Percentiles rank a stretch among this genome's conserved stretches.
These are phyloP conservation scores for Paraescarpia echinospica DNA, from an alignment of 1,140 invertebrate species.

Conservation along the genomic window DNA sequence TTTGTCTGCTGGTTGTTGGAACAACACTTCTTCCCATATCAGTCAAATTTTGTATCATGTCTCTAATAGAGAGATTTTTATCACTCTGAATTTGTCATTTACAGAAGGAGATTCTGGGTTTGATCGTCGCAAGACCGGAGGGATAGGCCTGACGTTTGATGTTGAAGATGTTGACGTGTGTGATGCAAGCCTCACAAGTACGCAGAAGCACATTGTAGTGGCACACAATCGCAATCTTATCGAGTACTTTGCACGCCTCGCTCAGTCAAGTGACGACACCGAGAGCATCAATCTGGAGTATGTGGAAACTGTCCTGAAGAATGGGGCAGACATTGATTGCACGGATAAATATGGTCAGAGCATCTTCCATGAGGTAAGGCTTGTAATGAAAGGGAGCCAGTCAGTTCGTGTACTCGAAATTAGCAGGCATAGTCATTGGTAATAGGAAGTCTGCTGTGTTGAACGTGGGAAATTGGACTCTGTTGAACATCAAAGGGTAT, in stretches of 20 bases:
- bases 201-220: slow-evolving; percentile 32
- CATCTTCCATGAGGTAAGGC: slow-evolving; percentile 51
- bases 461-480: no score
- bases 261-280: slow-evolving; percentile 36
- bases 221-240: slow-evolving; percentile 46
- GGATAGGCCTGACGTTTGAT: slow-evolving; percentile 18
- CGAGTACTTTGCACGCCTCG: slow-evolving; percentile 51
- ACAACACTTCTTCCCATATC: background rate
- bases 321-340: slow-evolving; percentile 49
- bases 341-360: slow-evolving; percentile 52
- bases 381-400: background rate
- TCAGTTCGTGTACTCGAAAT: no score
- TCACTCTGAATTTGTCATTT: background rate
- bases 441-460: no score
- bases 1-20: background rate
- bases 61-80: background rate
- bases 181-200: slow-evolving; percentile 10
- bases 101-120: slow-evolving; percentile 2
- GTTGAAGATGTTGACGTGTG: background rate
- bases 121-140: slow-evolving; percentile 10
- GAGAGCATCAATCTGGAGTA: slow-evolving; percentile 49
- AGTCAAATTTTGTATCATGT: background rate
- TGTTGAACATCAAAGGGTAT: no score
- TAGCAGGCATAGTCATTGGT: no score
- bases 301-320: slow-evolving; percentile 43